phyloP scores from a whole-genome alignment of 2,113 vertebrate species.

The Hemiprocne comata region DNA sequence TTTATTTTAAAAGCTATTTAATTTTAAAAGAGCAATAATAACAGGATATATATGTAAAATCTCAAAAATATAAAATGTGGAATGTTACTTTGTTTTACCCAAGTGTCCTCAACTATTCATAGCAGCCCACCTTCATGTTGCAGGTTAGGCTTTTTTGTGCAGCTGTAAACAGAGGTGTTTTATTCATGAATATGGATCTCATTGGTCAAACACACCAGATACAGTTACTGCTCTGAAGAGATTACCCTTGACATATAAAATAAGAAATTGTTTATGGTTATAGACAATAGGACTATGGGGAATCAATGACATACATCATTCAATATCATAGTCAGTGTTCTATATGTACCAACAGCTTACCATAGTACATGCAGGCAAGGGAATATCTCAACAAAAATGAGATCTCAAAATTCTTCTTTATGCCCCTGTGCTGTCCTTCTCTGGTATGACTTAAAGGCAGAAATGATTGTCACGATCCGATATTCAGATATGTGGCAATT shows the following conservation, averaged over 20 bases:
- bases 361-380: neutral
- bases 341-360: neutral
- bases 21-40: neutral
- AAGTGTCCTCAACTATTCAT: neutral
- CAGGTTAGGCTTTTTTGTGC: neutral
- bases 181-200: neutral
- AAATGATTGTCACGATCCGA: too few species aligned
- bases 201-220: neutral
- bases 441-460: neutral
- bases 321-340: neutral
- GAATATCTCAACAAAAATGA: neutral
- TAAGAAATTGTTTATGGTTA: neutral
- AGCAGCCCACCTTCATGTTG: neutral
- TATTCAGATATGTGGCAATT: too few species aligned
- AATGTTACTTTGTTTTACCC: neutral
- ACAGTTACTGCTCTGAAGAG: neutral
- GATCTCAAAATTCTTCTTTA: neutral
- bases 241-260: neutral
- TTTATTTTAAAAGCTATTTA: neutral
- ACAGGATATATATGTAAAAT: neutral
- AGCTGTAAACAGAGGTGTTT: neutral
- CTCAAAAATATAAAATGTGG: neutral
- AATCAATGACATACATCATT: neutral
- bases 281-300: neutral
- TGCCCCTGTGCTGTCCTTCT: neutral